Percentiles rank a stretch among this genome's conserved stretches.
phyloP scores from a whole-genome alignment of 2,113 vertebrate species.

The Microtus pennsylvanicus region DNA sequence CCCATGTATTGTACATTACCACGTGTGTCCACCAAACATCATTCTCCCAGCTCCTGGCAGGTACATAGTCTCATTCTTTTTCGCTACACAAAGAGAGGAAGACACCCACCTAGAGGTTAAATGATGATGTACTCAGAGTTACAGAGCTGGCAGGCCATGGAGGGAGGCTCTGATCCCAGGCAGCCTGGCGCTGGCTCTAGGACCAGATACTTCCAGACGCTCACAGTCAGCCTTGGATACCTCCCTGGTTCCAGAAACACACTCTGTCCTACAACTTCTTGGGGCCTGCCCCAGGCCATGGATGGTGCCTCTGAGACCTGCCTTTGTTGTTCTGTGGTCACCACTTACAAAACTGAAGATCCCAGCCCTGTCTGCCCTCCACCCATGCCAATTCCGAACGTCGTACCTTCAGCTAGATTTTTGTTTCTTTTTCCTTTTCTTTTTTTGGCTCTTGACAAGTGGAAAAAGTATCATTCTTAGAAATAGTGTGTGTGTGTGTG shows the following conservation, averaged over 20 bases:
- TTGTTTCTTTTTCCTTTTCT: neutral
- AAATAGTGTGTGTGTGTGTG: neutral
- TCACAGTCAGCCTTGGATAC: neutral
- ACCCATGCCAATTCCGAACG: conserved; percentile 59
- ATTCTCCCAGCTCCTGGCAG: neutral
- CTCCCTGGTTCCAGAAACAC: neutral
- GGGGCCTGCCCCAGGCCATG: neutral
- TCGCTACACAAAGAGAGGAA: neutral
- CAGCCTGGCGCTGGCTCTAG: neutral
- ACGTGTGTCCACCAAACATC: neutral
- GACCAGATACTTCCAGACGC: neutral
- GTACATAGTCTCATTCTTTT: neutral
- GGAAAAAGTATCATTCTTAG: conserved; percentile 66
- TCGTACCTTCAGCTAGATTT: conserved; percentile 53
- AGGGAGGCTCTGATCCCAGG: neutral
- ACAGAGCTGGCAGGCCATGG: neutral
- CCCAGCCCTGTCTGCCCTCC: neutral
- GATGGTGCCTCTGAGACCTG: neutral
- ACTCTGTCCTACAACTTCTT: neutral
- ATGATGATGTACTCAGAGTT: neutral
- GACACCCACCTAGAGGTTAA: neutral
- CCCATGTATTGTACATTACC: neutral
- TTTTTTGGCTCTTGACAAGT: conserved; percentile 60
- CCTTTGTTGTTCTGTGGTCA: neutral
- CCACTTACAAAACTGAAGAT: conserved; percentile 23